phyloP scores from a whole-genome alignment of 2,113 vertebrate species.

The Dicerorhinus sumatrensis region DNA sequence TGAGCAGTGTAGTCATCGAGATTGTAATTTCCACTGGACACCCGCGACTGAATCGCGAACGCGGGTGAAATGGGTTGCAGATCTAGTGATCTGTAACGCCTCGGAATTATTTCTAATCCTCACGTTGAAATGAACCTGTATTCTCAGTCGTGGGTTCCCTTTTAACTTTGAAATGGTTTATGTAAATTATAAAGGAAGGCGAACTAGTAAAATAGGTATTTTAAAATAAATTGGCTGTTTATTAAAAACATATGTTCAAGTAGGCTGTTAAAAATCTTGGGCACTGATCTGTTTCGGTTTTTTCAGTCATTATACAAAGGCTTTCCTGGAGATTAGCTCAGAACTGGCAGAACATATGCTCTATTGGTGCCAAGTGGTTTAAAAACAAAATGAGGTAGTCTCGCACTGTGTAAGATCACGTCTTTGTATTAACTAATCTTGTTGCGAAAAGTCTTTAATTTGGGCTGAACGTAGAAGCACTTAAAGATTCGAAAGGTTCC shows the following conservation, averaged over 20 bases:
- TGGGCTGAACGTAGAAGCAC: not conserved
- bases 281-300: constrained; percentile 69
- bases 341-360: constrained; percentile 70
- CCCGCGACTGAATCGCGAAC: not conserved
- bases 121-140: not conserved
- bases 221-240: constrained; percentile 27
- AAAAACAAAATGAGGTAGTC: constrained; percentile 71
- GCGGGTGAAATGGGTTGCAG: not conserved
- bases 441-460: constrained; percentile 38
- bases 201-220: constrained; percentile 1
- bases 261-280: constrained; percentile 49
- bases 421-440: constrained; percentile 13
- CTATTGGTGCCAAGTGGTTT: constrained; percentile 70
- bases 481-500: not conserved
- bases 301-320: constrained; percentile 71
- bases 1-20: not conserved
- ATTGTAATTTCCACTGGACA: constrained; percentile 11
- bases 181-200: constrained; percentile 35
- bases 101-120: not conserved
- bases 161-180: not conserved
- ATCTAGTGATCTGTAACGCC: not conserved
- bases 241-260: constrained; percentile 59
- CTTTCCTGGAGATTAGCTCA: constrained; percentile 79
- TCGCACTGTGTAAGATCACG: constrained; percentile 39
- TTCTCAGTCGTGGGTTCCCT: not conserved